Percentiles rank a stretch among this genome's conserved stretches.
Conservation (phyloP, 2,113 vertebrate species). For the Thryonomys swinderianus region DNA sequence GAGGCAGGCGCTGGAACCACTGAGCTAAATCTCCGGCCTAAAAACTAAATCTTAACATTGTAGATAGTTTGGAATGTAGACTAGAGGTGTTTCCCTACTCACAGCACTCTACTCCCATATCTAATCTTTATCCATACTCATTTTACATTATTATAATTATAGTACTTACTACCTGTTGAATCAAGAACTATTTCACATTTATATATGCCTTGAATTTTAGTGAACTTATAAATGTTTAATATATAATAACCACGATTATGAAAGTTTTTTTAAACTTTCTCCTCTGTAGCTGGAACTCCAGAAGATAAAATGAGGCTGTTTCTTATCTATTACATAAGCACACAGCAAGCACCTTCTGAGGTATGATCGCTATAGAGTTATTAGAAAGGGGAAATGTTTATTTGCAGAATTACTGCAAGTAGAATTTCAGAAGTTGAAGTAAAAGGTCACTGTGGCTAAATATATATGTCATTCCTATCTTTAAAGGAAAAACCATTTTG, state of each 20-base stretch:
- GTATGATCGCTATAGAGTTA: slow-evolving; percentile 84
- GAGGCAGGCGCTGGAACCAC: too few species aligned
- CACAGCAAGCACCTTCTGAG: slow-evolving; percentile 94
- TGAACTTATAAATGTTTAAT: neutral
- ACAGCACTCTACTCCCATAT: neutral
- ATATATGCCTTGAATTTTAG: slow-evolving; percentile 39
- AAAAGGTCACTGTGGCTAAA: neutral
- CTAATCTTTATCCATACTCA: neutral
- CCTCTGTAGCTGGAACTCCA: slow-evolving; percentile 93
- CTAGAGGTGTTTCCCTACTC: neutral
- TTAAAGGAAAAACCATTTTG: slow-evolving; percentile 45
- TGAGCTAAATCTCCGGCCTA: too few species aligned
- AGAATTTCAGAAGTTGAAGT: slow-evolving; percentile 59
- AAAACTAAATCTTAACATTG: neutral
- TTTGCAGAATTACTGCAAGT: neutral
- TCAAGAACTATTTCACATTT: neutral
- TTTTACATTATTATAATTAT: slow-evolving; percentile 15
- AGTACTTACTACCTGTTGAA: neutral
- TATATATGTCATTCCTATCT: slow-evolving; percentile 54
- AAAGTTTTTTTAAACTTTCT: slow-evolving; percentile 23
- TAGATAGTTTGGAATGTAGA: neutral
- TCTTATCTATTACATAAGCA: slow-evolving; percentile 97
- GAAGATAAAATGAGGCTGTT: slow-evolving; percentile 99
- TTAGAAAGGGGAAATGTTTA: neutral
- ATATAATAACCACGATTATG: slow-evolving; percentile 37